Conservation (phyloP, 1,140 invertebrate genomes). For the Drosophila setifemur region DNA sequence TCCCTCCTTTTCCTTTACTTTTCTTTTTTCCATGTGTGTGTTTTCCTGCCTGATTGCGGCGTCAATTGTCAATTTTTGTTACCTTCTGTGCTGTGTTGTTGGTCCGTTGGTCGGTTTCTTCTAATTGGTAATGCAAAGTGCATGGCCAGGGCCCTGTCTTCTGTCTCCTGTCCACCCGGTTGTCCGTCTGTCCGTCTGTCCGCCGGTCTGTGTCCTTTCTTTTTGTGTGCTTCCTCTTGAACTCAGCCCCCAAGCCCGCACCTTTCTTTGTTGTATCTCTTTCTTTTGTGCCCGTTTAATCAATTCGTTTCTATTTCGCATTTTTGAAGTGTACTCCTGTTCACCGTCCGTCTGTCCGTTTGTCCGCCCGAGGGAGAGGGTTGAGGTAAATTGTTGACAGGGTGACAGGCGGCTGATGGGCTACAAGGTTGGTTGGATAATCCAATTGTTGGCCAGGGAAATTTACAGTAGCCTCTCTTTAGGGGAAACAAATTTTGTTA, state of each 20-base stretch:
- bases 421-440: no score
- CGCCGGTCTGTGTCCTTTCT: slow-evolving; percentile 9
- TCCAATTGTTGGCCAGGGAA: no score
- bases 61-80: slow-evolving; percentile 68
- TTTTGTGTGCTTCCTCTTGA: slow-evolving; percentile 11
- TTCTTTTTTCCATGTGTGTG: slow-evolving; percentile 11
- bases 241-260: not conserved
- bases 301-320: slow-evolving; percentile 59
- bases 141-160: slow-evolving; percentile 42
- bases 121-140: slow-evolving; percentile 78
- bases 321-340: slow-evolving; percentile 32
- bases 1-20: not conserved
- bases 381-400: not conserved
- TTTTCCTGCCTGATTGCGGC: slow-evolving; percentile 54
- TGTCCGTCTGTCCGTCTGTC: not conserved
- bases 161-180: not conserved
- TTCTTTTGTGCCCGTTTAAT: slow-evolving; percentile 33
- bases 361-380: not conserved
- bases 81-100: slow-evolving; percentile 21
- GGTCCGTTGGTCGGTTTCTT: slow-evolving; percentile 18
- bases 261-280: slow-evolving; percentile 15
- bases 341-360: not conserved
- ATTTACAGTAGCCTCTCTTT: not conserved
- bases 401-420: no score
- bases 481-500: no score